Percentiles rank a stretch among this genome's conserved stretches.
Conservation (phyloP, 2,888 invertebrate genomes). For the Dione juno region DNA sequence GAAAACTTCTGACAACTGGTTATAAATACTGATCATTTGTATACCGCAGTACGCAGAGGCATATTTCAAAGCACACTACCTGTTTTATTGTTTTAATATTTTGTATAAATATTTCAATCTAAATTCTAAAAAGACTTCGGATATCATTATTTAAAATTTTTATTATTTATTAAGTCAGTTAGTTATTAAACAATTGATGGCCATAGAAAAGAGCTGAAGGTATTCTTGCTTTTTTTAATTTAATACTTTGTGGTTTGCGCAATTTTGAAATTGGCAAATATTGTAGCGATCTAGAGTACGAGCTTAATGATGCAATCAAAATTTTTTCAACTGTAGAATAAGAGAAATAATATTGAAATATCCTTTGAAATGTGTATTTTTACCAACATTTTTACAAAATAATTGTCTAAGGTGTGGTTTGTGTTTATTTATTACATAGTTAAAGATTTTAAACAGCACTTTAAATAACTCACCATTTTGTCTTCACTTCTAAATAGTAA, state of each 20-base stretch:
- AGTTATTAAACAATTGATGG: too few relatives aligned
- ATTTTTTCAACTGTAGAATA: not conserved
- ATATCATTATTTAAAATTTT: too few relatives aligned
- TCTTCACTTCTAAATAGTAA: not conserved
- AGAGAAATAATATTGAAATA: too few relatives aligned
- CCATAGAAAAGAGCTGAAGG: not conserved
- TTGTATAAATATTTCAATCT: too few relatives aligned
- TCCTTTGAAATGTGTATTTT: too few relatives aligned
- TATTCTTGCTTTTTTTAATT: not conserved
- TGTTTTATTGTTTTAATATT: too few relatives aligned
- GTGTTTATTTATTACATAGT: not conserved
- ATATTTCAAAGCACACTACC: not conserved
- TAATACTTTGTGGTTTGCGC: not conserved
- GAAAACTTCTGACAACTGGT: constrained; percentile 12
- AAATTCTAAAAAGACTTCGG: too few relatives aligned
- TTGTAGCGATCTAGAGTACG: constrained; percentile 7
- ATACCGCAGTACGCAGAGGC: not conserved
- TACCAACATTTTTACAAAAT: not conserved
- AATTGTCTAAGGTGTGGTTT: not conserved
- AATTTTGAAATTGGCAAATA: constrained; percentile 6
- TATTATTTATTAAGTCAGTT: too few relatives aligned
- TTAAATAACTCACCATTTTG: constrained; percentile 4
- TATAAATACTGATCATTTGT: constrained; percentile 6
- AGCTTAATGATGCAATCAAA: constrained; percentile 3
- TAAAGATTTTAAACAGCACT: not conserved